A percentile compares a stretch with the other conserved stretches of the same genome.
These are phyloP conservation scores for Matsumurasca onukii DNA, from an alignment of 1,140 invertebrate genomes.

Conservation along the genomic window DNA sequence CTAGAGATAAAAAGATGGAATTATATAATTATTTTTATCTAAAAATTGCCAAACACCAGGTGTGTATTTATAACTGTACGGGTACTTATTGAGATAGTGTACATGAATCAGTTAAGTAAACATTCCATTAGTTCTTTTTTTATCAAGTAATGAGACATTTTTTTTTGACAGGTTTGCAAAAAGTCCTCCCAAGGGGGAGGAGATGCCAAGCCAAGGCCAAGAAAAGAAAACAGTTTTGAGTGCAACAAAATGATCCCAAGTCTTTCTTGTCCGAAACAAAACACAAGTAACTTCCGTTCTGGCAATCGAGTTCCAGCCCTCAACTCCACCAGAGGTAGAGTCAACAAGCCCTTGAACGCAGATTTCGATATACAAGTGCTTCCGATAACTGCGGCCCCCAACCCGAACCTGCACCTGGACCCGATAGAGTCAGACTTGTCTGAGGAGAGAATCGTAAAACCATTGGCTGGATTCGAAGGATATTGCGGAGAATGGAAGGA, in stretches of 20 bases:
- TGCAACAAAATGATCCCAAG: slow-evolving; percentile 8
- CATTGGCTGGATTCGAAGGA: slow-evolving; percentile 49
- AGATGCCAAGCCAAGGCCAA: not conserved
- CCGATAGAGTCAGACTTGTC: slow-evolving; percentile 28
- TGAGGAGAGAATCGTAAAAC: slow-evolving; percentile 47
- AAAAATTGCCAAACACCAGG: too few species aligned
- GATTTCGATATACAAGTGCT: slow-evolving; percentile 20
- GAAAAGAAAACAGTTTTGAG: not conserved
- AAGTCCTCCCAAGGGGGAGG: not conserved
- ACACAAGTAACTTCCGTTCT: not conserved
- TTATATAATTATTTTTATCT: too few species aligned
- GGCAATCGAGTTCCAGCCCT: not conserved
- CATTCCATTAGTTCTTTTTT: too few species aligned
- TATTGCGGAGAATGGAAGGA: slow-evolving; percentile 52
- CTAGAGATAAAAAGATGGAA: too few species aligned
- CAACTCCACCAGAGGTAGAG: slow-evolving; percentile 5
- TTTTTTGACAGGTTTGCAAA: slow-evolving; percentile 3
- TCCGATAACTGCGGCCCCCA: slow-evolving; percentile 2
- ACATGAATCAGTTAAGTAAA: too few species aligned
- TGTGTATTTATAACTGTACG: too few species aligned
- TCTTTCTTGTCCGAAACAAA: slow-evolving; percentile 20
- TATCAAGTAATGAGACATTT: too few species aligned
- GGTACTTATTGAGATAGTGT: too few species aligned
- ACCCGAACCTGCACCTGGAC: not conserved
- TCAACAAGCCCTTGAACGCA: not conserved